Evolutionary conservation across 1,140 invertebrate genomes (phyloP).

Genomic region (Aphelinus certus): DNA sequence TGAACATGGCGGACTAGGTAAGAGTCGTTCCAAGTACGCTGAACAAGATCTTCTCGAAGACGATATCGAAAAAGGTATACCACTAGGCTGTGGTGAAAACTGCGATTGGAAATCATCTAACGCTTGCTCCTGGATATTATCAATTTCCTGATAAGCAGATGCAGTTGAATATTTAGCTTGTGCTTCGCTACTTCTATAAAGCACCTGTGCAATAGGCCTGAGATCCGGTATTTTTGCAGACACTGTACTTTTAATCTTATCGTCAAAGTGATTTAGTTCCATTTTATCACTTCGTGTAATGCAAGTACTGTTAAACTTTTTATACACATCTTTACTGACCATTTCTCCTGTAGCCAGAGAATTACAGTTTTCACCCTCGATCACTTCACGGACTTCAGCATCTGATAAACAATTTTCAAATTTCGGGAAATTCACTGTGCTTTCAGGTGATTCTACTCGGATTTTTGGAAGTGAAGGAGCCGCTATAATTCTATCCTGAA

Average conservation of each 20-base stretch:
- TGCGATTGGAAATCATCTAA: slow-evolving; percentile 59
- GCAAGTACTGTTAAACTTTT: slow-evolving; percentile 5
- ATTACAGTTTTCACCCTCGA: slow-evolving; percentile 51
- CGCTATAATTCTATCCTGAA: slow-evolving; percentile 44
- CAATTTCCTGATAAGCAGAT: slow-evolving; percentile 47
- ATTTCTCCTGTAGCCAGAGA: slow-evolving; percentile 49
- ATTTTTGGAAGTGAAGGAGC: slow-evolving; percentile 44
- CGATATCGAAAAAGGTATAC: slow-evolving; percentile 64
- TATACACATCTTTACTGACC: slow-evolving; percentile 39
- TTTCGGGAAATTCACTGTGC: slow-evolving; percentile 50
- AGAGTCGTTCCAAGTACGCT: slow-evolving; percentile 54
- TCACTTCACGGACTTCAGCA: slow-evolving; percentile 34
- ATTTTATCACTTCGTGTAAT: background rate
- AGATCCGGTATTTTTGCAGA: slow-evolving; percentile 35
- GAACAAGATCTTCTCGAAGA: slow-evolving; percentile 51
- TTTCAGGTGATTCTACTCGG: slow-evolving; percentile 56
- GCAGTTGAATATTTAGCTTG: slow-evolving; percentile 49
- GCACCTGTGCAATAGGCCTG: slow-evolving; percentile 16
- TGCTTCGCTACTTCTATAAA: slow-evolving; percentile 53
- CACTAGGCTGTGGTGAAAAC: slow-evolving; percentile 73
- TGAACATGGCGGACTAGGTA: slow-evolving; percentile 62
- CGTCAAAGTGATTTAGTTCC: slow-evolving; percentile 19
- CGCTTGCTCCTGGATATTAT: slow-evolving; percentile 49
- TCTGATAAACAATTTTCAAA: slow-evolving; percentile 41
- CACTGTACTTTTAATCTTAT: slow-evolving; percentile 33